A percentile compares a stretch with the other conserved stretches of the same genome.
phyloP scores from a whole-genome alignment of 2,888 invertebrate species.

The Holacanthella duospinosa region DNA sequence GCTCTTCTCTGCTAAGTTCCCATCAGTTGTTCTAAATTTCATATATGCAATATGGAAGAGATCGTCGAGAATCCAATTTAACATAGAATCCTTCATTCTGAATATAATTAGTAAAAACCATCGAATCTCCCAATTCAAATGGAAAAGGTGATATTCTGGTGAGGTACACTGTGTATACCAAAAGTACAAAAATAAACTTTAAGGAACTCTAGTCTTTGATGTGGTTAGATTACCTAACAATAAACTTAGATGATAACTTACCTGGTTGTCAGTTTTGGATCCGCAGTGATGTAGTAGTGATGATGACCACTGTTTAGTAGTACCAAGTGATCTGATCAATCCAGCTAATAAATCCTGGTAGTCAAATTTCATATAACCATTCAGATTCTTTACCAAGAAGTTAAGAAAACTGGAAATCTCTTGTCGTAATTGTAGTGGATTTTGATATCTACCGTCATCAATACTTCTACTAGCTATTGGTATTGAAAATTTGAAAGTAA shows the following conservation, averaged over 20 bases:
- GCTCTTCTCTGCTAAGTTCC: constrained; percentile 41
- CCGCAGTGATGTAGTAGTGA: constrained; percentile 26
- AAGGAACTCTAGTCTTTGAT: no score
- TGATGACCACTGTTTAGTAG: constrained; percentile 17
- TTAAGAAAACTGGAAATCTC: constrained; percentile 25
- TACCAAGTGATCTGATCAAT: constrained; percentile 21
- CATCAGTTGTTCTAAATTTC: constrained; percentile 13
- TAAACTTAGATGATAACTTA: constrained; percentile 3
- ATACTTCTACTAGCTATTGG: not conserved
- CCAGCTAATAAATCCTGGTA: constrained; percentile 20
- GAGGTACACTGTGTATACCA: constrained; percentile 44
- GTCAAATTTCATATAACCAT: constrained; percentile 6
- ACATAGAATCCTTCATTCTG: constrained; percentile 10
- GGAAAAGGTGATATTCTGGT: constrained; percentile 46
- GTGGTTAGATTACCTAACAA: not conserved
- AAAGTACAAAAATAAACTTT: no score
- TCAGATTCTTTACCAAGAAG: constrained; percentile 14
- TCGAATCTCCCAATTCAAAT: constrained; percentile 45
- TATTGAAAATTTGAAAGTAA: not conserved
- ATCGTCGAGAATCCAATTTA: constrained; percentile 29
- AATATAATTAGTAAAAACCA: constrained; percentile 43
- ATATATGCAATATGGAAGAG: constrained; percentile 21
- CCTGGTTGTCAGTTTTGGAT: constrained; percentile 27
- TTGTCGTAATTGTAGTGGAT: constrained; percentile 24
- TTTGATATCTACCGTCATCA: not conserved